phyloP scores from a whole-genome alignment of 1,140 invertebrate genomes.

The Meloidogyne floridensis region DNA sequence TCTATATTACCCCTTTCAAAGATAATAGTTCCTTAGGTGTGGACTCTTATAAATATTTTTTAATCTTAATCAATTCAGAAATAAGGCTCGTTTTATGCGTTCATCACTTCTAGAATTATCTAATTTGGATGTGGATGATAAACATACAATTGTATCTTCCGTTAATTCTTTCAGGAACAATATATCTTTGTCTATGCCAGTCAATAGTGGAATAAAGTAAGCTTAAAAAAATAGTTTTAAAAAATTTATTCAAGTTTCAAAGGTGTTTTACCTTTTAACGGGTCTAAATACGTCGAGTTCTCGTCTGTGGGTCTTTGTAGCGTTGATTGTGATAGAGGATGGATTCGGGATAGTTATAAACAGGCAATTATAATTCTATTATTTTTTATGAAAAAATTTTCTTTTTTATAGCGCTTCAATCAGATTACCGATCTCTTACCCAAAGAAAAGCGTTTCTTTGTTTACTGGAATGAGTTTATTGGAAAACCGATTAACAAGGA shows the following conservation, averaged over 20 bases:
- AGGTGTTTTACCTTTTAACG: not conserved
- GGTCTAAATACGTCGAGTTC: not conserved
- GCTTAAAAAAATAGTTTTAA: too few species aligned
- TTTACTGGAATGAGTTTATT: not conserved
- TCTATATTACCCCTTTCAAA: too few species aligned
- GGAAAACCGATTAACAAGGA: not conserved
- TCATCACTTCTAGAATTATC: too few species aligned
- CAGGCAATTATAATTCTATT: not conserved
- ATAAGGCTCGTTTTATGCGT: too few species aligned
- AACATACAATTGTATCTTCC: too few species aligned
- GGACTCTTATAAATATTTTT: too few species aligned
- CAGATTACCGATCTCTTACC: not conserved
- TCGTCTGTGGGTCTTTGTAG: not conserved
- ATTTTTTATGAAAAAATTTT: not conserved
- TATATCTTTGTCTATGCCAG: too few species aligned
- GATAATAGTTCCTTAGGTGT: too few species aligned
- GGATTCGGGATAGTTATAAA: not conserved
- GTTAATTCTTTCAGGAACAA: too few species aligned
- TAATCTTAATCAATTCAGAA: too few species aligned
- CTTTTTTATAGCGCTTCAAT: not conserved
- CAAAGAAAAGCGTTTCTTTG: not conserved
- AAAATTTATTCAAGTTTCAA: not conserved
- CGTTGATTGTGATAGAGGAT: not conserved
- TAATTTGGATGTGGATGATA: too few species aligned
- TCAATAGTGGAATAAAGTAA: too few species aligned